phyloP scores from a whole-genome alignment of 2,888 invertebrate species.

The Ormyrus pomaceus region DNA sequence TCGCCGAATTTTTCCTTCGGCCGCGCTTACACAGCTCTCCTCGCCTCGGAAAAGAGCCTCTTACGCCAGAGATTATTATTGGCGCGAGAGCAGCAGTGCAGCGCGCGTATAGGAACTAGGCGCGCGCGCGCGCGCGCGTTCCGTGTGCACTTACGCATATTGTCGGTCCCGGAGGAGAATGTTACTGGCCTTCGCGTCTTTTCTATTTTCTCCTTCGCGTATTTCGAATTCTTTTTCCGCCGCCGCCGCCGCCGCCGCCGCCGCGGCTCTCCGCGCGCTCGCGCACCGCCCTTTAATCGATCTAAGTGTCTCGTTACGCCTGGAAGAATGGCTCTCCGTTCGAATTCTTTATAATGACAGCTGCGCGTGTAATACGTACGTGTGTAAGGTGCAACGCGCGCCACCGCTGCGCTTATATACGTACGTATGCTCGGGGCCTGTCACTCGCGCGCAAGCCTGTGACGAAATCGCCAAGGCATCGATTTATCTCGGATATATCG shows the following conservation, averaged over 20 bases:
- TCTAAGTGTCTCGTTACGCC: conserved; percentile 52
- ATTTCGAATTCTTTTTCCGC: conserved; percentile 40
- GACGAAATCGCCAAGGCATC: conserved; percentile 31
- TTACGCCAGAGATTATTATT: too few species aligned
- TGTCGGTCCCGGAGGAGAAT: conserved; percentile 20
- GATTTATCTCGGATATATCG: conserved; percentile 25
- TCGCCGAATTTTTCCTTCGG: too few species aligned
- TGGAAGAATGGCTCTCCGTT: conserved; percentile 29
- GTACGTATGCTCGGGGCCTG: conserved; percentile 4
- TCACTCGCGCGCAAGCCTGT: conserved; percentile 7
- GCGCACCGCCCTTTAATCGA: conserved; percentile 46
- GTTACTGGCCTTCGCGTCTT: conserved; percentile 44
- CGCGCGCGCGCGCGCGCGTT: not conserved
- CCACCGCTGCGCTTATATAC: too few species aligned
- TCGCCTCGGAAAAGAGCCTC: too few species aligned
- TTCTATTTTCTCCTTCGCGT: conserved; percentile 47
- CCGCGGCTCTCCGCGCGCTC: not conserved
- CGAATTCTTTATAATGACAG: conserved; percentile 1
- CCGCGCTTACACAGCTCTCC: too few species aligned
- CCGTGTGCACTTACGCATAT: conserved; percentile 8
- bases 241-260: not conserved
- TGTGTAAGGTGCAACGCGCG: not conserved
- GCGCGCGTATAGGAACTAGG: not conserved
- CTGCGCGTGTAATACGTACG: not conserved
- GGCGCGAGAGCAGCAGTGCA: too few species aligned